phyloP scores from a whole-genome alignment of 2,888 invertebrate species.

The Xestia c-nigrum region DNA sequence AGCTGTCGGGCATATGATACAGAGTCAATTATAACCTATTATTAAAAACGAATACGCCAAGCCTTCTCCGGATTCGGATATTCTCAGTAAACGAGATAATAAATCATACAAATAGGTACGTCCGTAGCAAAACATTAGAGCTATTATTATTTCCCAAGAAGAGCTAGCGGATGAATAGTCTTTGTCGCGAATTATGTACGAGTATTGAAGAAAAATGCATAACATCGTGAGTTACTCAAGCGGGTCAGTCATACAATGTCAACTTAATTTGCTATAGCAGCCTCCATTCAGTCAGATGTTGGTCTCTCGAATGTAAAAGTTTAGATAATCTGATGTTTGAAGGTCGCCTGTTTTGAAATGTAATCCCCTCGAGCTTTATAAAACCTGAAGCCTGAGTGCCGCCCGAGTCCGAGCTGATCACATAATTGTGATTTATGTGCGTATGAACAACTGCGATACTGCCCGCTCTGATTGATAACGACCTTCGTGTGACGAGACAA shows the following conservation, averaged over 20 bases:
- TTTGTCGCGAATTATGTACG: slow-evolving; percentile 61
- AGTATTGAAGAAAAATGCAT: slow-evolving; percentile 67
- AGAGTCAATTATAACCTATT: slow-evolving; percentile 61
- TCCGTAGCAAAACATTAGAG: slow-evolving; percentile 36
- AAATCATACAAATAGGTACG: slow-evolving; percentile 60
- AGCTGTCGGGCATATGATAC: slow-evolving; percentile 30
- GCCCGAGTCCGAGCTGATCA: slow-evolving; percentile 51
- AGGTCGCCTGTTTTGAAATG: slow-evolving; percentile 84
- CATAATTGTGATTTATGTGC: slow-evolving; percentile 65
- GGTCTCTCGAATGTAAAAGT: slow-evolving; percentile 83
- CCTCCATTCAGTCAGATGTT: slow-evolving; percentile 77
- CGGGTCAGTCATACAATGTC: slow-evolving; percentile 76
- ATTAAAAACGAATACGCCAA: slow-evolving; percentile 57
- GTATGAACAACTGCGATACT: slow-evolving; percentile 40
- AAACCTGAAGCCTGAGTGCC: slow-evolving; percentile 64
- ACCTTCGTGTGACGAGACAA: slow-evolving; percentile 6
- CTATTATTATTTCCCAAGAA: slow-evolving; percentile 55
- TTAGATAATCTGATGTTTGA: slow-evolving; percentile 84
- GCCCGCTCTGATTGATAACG: slow-evolving; percentile 25
- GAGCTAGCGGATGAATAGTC: slow-evolving; percentile 44
- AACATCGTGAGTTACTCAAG: slow-evolving; percentile 72
- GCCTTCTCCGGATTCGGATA: slow-evolving; percentile 46
- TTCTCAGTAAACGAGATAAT: slow-evolving; percentile 50
- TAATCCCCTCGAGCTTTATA: slow-evolving; percentile 81
- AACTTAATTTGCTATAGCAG: slow-evolving; percentile 77